Conservation (phyloP, 2,797 vertebrate species). For the Sternarchorhynchus goeldii region DNA sequence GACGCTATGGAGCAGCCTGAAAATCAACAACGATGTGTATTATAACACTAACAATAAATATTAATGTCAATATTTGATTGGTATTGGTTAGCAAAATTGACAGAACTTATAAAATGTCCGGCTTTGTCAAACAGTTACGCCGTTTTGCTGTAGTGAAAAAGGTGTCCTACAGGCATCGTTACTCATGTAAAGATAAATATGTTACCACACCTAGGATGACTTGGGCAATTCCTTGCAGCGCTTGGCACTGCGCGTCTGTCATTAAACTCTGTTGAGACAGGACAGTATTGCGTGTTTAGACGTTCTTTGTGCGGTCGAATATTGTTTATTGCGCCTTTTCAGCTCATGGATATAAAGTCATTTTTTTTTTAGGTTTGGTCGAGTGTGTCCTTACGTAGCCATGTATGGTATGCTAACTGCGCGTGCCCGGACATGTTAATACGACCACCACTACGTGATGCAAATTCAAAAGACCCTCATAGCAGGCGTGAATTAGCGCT, state of each 20-base stretch:
- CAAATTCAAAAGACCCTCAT: not conserved
- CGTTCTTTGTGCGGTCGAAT: not conserved
- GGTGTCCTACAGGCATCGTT: not conserved
- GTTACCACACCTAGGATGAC: conserved; percentile 14
- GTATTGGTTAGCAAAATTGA: too few relatives aligned
- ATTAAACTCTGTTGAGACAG: too few relatives aligned
- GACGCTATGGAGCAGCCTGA: too few relatives aligned
- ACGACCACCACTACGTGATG: not conserved
- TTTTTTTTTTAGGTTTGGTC: conserved; percentile 2
- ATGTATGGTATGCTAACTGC: conserved; percentile 66
- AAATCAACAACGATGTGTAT: too few relatives aligned
- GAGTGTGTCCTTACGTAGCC: conserved; percentile 49
- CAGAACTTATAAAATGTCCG: too few relatives aligned
- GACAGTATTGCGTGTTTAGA: not conserved
- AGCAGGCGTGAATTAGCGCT: too few relatives aligned
- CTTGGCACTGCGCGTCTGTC: not conserved
- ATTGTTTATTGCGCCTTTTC: not conserved
- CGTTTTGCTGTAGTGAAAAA: not conserved
- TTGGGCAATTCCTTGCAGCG: not conserved
- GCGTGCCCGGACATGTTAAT: conserved; percentile 51
- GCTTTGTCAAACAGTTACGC: not conserved
- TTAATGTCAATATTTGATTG: too few relatives aligned
- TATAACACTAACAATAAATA: too few relatives aligned
- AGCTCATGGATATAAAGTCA: not conserved
- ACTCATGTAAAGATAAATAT: not conserved